Conservation (phyloP, 2,888 invertebrate species). For the Selenia dentaria region DNA sequence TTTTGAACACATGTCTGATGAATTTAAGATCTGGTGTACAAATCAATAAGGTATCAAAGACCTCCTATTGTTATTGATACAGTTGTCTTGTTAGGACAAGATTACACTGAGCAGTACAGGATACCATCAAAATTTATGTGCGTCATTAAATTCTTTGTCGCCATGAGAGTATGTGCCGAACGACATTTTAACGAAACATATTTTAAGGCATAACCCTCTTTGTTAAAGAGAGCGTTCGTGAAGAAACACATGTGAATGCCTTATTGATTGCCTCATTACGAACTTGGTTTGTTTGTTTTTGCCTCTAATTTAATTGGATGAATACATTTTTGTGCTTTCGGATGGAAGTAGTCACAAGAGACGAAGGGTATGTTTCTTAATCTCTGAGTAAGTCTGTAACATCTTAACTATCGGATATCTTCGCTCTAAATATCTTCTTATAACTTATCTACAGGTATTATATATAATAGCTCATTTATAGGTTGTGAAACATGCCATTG, state of each 20-base stretch:
- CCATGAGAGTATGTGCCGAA: conserved; percentile 42
- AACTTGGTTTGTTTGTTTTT: conserved; percentile 47
- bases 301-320: conserved; percentile 70
- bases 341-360: not conserved
- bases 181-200: conserved; percentile 74
- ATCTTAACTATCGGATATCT: too few relatives aligned
- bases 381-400: too few relatives aligned
- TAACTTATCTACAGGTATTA: too few relatives aligned
- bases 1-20: too few relatives aligned
- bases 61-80: conserved; percentile 72
- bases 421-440: too few relatives aligned
- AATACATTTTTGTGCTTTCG: conserved; percentile 49
- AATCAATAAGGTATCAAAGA: conserved; percentile 59
- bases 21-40: conserved; percentile 43
- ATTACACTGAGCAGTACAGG: conserved; percentile 51
- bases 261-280: conserved; percentile 68
- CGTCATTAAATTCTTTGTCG: conserved; percentile 62
- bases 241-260: conserved; percentile 43
- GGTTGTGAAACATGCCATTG: too few relatives aligned
- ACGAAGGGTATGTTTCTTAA: too few relatives aligned
- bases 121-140: conserved; percentile 65
- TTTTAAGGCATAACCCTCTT: conserved; percentile 56
- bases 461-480: too few relatives aligned
- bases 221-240: conserved; percentile 52
- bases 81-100: conserved; percentile 67